Evolutionary conservation across 2,113 vertebrate species (phyloP), one percentile per base, ranked within the genome.

Genomic region (Callipepla californica): DNA sequence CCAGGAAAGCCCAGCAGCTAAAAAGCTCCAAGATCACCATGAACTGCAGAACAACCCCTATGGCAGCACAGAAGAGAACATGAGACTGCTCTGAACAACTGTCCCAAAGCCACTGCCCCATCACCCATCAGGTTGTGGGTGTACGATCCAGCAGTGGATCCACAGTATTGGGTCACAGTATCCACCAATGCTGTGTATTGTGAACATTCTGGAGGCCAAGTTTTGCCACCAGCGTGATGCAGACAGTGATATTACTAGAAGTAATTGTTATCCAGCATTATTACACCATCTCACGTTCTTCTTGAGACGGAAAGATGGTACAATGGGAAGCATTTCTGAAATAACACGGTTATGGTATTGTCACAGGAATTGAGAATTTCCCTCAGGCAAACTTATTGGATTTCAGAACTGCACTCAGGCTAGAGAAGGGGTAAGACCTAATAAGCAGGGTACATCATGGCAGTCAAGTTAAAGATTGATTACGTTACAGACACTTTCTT

Each of bases 21-120:
- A 6, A 47, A 55, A 38, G 65, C 18, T 13, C n/a, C 1, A 0
- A 0, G 2, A 75, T 11, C 10, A 19, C n/a, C 42, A 9, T 3
- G 30, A 89, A 48, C 25, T 14, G 36, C 62, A 69, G 23, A 76
- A 45, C 36, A 22, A 57, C 14, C 11, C 36, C 10, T 30, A 51
- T 16, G 53, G 38, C 9, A 65, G 38, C 8, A 42, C 38, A 16
- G 0, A 17, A 7, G 8, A n/a, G 42, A 77, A n/a, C 28, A 16
- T 1, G 2, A 74, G 65, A 78, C 14, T 74, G 5, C 51, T 77
- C 47, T 50, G 40, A 72, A 77, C 53, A 38, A 23, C 32, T 30
- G 5, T 11, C 30, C 4, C 2, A 1, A 34, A 26, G 18, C 13
- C 72, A 28, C 23, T 8, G 28, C 4, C 11, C 13, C 72, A 28